Evolutionary conservation across 2,888 invertebrate genomes (phyloP).

Genomic region (Meliscaeva auricollis): DNA sequence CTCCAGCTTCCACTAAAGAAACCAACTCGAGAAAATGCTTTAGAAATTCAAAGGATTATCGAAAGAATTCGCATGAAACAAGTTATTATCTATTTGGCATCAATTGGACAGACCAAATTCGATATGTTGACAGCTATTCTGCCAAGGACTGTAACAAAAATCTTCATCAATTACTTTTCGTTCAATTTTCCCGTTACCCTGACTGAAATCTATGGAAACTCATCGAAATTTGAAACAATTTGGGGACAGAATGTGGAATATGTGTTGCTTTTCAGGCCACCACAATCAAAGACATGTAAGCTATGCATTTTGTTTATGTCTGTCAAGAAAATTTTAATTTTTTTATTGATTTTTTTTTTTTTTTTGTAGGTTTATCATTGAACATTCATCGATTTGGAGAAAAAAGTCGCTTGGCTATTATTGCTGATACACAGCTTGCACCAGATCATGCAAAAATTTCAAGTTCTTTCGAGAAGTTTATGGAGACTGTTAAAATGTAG

Average conservation of each 20-base stretch:
- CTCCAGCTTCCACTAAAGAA: slow-evolving; percentile 81
- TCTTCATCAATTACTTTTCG: slow-evolving; percentile 83
- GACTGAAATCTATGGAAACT: slow-evolving; percentile 82
- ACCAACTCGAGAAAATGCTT: slow-evolving; percentile 79
- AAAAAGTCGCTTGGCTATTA: slow-evolving; percentile 82
- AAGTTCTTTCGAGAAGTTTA: slow-evolving; percentile 81
- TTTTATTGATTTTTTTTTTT: background rate
- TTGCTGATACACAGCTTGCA: slow-evolving; percentile 83
- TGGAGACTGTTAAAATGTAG: slow-evolving; percentile 79
- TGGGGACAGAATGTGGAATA: slow-evolving; percentile 83
- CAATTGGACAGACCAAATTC: slow-evolving; percentile 82
- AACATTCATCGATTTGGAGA: slow-evolving; percentile 83
- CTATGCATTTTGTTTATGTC: slow-evolving; percentile 10
- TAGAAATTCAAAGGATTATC: slow-evolving; percentile 80
- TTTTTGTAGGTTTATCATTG: slow-evolving; percentile 80
- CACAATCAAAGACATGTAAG: slow-evolving; percentile 83
- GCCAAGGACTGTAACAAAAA: slow-evolving; percentile 82
- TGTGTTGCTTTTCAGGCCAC: slow-evolving; percentile 82
- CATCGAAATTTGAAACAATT: slow-evolving; percentile 80
- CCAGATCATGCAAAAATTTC: slow-evolving; percentile 82
- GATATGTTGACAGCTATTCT: slow-evolving; percentile 81
- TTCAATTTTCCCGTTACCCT: slow-evolving; percentile 83
- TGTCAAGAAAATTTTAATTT: too few relatives aligned
- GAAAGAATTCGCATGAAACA: slow-evolving; percentile 81
- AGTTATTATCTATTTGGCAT: slow-evolving; percentile 82